A percentile compares a stretch with the other conserved stretches of the same genome.
phyloP scores from a whole-genome alignment of 2,797 vertebrate species.

The Parambassis ranga region DNA sequence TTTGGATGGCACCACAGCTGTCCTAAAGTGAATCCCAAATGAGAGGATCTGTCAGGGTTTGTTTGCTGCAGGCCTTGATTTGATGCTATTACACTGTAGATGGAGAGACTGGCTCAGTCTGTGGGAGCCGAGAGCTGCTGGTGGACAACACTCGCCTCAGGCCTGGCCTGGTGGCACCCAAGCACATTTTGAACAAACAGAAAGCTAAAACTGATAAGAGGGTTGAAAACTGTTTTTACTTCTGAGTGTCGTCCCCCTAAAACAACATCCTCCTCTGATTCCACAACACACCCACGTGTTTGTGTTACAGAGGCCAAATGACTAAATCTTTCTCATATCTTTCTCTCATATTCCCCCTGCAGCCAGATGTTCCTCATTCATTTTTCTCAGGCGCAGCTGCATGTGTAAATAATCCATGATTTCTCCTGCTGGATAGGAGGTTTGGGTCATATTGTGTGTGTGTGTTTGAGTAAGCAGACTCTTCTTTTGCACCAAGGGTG shows the following conservation, averaged over 20 bases:
- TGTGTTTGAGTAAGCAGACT: slow-evolving; percentile 57
- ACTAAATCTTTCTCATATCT: slow-evolving; percentile 44
- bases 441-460: slow-evolving; percentile 58
- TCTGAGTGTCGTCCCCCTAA: slow-evolving; percentile 26
- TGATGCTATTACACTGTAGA: slow-evolving; percentile 73
- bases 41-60: slow-evolving; percentile 78
- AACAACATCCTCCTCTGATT: slow-evolving; percentile 58
- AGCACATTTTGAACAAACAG: slow-evolving; percentile 62
- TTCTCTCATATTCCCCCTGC: slow-evolving; percentile 41
- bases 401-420: slow-evolving; percentile 83
- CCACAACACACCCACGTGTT: slow-evolving; percentile 43
- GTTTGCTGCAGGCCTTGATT: slow-evolving; percentile 75
- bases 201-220: slow-evolving; percentile 47
- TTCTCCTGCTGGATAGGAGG: slow-evolving; percentile 65
- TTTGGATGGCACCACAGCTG: slow-evolving; percentile 76
- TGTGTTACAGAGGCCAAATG: slow-evolving; percentile 49
- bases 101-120: slow-evolving; percentile 54
- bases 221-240: slow-evolving; percentile 37
- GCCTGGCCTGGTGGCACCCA: slow-evolving; percentile 54
- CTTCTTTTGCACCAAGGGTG: slow-evolving; percentile 26
- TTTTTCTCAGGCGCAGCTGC: slow-evolving; percentile 80
- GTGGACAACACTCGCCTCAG: slow-evolving; percentile 64
- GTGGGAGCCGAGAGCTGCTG: slow-evolving; percentile 54
- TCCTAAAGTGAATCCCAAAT: slow-evolving; percentile 78
- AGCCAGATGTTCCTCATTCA: slow-evolving; percentile 83